Evolutionary conservation across 2,113 vertebrate genomes (phyloP).

Genomic region (Pimephales promelas): DNA sequence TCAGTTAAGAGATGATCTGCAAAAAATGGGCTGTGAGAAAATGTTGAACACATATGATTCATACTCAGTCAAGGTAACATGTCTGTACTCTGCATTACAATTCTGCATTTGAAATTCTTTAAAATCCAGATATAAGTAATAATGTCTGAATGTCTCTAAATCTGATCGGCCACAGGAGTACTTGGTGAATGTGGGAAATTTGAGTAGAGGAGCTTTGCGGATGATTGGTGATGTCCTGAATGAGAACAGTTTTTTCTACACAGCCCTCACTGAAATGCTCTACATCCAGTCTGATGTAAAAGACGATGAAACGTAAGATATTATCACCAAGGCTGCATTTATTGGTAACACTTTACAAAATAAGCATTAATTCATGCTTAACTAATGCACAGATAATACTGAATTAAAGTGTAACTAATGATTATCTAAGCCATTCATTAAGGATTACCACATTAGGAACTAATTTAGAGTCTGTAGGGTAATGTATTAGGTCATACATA

Average conservation of each 20-base stretch:
- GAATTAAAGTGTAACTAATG: too few relatives aligned
- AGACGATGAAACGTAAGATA: constrained; percentile 70
- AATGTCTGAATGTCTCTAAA: background rate
- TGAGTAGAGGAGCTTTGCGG: constrained; percentile 73
- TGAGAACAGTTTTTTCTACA: constrained; percentile 78
- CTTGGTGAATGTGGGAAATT: constrained; percentile 73
- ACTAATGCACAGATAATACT: too few relatives aligned
- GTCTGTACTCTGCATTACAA: background rate
- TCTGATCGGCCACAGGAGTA: constrained; percentile 70
- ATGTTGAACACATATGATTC: constrained; percentile 74
- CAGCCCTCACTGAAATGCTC: constrained; percentile 71
- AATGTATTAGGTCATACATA: too few relatives aligned
- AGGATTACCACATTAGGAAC: too few relatives aligned
- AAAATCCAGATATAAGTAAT: background rate
- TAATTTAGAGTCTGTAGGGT: too few relatives aligned
- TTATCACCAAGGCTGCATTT: background rate
- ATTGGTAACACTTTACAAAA: too few relatives aligned
- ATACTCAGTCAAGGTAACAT: constrained; percentile 78
- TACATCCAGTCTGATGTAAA: constrained; percentile 75
- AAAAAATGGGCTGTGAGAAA: constrained; percentile 66
- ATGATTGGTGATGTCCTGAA: constrained; percentile 81
- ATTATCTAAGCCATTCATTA: too few relatives aligned
- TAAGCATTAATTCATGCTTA: too few relatives aligned
- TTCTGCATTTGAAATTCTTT: background rate
- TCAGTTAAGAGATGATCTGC: constrained; percentile 74